Base-by-base conservation (phyloP, 2,888 invertebrate genomes). In the Chrysomela aeneicollis region DNA sequence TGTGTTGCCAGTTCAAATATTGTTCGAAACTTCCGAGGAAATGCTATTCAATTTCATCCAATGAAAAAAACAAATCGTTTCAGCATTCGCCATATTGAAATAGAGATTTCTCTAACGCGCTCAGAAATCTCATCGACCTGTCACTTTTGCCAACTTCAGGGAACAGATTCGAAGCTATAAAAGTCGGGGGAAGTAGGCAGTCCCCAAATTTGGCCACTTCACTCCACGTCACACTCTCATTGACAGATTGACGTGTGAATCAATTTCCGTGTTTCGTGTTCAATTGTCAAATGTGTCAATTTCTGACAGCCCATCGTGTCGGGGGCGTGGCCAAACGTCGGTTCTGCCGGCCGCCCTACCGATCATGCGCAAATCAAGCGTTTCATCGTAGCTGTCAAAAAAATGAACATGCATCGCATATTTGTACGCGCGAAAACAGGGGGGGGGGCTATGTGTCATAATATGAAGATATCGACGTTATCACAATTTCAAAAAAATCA, bases 391-490 rank as follows among this genome's bases (percentile, higher is more conserved):
- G 76, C 76, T 76, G 80, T 79, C 75, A 78, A 79, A 75, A 75
- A 74, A 79, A 72, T 63, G 73, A 77, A 71, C 64, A 70, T 70
- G 77, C 76, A 79, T 80, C 79, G 79, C 79, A 79, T 69, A 66
- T 69, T 65, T 71, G 75, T 55, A 50, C 50, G 54, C 46, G 35
- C 15, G 76, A 74, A 75, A 73, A 76, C 61, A 74, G 58, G 73
- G 75, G 58, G 73, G 76, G 67, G 67, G 65, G 57, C 67, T 73
- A 72, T 73, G 71, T 76, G 75, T 71, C 63, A n/a, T n/a, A n/a
- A n/a, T n/a, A 71, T 67, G 71, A 75, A 80, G 79, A 80, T 80
- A 80, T 79, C 77, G 78, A 80, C 77, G 75, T 76, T 71, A 66
- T 61, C 52, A 52, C 60, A 61, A 59, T 47, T 64, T 64, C 59